A percentile compares a stretch with the other conserved stretches of the same genome.
These are phyloP conservation scores for Asbolus verrucosus DNA, from an alignment of 1,140 invertebrate species.

Conservation along the genomic window DNA sequence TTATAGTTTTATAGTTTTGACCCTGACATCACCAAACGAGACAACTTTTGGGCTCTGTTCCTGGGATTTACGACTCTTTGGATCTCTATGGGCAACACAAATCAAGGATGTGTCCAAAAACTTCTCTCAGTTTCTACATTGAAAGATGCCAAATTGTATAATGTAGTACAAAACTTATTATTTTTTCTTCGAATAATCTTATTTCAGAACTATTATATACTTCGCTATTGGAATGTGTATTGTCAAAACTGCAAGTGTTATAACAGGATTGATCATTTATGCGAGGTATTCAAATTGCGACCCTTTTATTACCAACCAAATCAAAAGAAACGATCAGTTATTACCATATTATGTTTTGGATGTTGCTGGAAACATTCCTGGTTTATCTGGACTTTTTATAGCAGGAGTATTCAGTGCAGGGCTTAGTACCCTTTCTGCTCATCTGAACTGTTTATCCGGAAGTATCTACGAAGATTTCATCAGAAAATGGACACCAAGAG, in stretches of 20 bases:
- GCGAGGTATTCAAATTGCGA: constrained; percentile 80
- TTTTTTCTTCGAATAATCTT: constrained; percentile 23
- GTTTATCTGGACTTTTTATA: constrained; percentile 74
- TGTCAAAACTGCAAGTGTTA: constrained; percentile 66
- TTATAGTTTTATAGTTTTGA: constrained; percentile 72
- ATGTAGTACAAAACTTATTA: neutral
- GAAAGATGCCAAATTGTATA: constrained; percentile 67
- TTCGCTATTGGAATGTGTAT: constrained; percentile 66
- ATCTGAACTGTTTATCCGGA: constrained; percentile 75
- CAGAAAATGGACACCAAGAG: constrained; percentile 62
- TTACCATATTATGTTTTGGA: constrained; percentile 71
- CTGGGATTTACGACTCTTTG: constrained; percentile 72
- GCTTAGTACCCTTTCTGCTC: constrained; percentile 74
- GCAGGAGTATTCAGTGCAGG: constrained; percentile 76
- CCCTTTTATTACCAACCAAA: constrained; percentile 71
- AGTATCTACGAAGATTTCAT: constrained; percentile 76
- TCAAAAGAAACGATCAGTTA: constrained; percentile 66
- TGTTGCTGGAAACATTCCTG: constrained; percentile 66
- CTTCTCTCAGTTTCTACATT: constrained; percentile 70
- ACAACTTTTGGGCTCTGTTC: constrained; percentile 72
- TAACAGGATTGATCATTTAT: constrained; percentile 79
- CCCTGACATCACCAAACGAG: constrained; percentile 67
- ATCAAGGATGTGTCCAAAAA: constrained; percentile 73
- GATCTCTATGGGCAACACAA: constrained; percentile 70
- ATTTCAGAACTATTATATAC: constrained; percentile 62